Conservation (phyloP, 2,888 invertebrate species). For the Tipula lateralis region DNA sequence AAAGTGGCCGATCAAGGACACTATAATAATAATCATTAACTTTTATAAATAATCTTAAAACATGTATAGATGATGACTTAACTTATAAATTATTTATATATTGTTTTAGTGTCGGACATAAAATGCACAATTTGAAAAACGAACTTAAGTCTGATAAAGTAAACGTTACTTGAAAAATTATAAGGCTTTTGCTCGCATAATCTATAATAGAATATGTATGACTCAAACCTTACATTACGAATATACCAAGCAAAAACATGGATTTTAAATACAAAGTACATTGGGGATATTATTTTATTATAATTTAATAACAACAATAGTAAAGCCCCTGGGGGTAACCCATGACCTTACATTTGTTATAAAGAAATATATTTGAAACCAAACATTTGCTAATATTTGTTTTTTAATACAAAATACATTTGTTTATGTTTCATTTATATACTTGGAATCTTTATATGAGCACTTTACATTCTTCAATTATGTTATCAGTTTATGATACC, state of each 20-base stretch:
- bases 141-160: neutral
- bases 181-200: too few relatives aligned
- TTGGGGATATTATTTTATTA: neutral
- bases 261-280: neutral
- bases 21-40: too few relatives aligned
- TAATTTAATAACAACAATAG: neutral
- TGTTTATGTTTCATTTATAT: neutral
- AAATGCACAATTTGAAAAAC: too few relatives aligned
- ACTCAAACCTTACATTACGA: neutral
- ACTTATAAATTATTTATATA: too few relatives aligned
- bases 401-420: neutral
- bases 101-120: too few relatives aligned
- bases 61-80: too few relatives aligned
- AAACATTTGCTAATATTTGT: neutral
- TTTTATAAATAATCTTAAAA: too few relatives aligned
- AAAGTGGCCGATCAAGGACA: too few relatives aligned
- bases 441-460: neutral
- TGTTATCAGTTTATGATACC: conserved; percentile 11
- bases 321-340: neutral
- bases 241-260: neutral
- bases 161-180: neutral
- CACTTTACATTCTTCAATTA: neutral
- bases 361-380: neutral
- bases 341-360: neutral
- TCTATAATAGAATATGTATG: neutral